These are phyloP conservation scores for Thelaira solivaga DNA, from an alignment of 2,888 invertebrate species.

Conservation along the genomic window DNA sequence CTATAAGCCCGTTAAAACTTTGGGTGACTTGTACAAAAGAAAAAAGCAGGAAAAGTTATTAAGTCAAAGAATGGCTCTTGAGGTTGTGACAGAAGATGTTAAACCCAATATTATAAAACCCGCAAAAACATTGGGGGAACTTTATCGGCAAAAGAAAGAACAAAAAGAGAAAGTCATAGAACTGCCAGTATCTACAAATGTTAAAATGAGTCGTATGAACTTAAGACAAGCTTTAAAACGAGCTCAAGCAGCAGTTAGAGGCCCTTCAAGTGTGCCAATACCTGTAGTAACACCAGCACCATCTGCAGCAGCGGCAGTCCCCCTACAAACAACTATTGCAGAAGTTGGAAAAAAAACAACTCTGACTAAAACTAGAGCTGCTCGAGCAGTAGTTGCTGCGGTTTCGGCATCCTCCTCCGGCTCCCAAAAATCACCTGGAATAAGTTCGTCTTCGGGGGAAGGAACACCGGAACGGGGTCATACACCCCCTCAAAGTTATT, in stretches of 20 bases:
- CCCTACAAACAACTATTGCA: neutral
- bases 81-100: slow-evolving; percentile 30
- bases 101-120: slow-evolving; percentile 14
- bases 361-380: slow-evolving; percentile 35
- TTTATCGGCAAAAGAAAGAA: slow-evolving; percentile 44
- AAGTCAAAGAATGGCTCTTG: slow-evolving; percentile 26
- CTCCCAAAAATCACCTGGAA: slow-evolving; percentile 40
- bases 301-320: slow-evolving; percentile 4
- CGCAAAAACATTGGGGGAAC: slow-evolving; percentile 21
- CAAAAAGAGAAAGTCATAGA: slow-evolving; percentile 31
- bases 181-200: slow-evolving; percentile 65
- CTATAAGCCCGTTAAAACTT: slow-evolving; percentile 37
- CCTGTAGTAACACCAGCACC: slow-evolving; percentile 15
- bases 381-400: slow-evolving; percentile 8
- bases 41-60: slow-evolving; percentile 39
- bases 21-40: slow-evolving; percentile 47
- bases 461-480: slow-evolving; percentile 66
- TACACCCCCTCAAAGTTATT: slow-evolving; percentile 64
- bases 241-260: slow-evolving; percentile 65
- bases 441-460: slow-evolving; percentile 69
- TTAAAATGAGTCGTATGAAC: slow-evolving; percentile 72
- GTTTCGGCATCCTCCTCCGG: slow-evolving; percentile 15
- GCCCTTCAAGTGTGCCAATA: neutral
- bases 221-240: slow-evolving; percentile 73
- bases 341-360: slow-evolving; percentile 25